Conservation (phyloP, 1,140 invertebrate species). For the Aphis gossypii region DNA sequence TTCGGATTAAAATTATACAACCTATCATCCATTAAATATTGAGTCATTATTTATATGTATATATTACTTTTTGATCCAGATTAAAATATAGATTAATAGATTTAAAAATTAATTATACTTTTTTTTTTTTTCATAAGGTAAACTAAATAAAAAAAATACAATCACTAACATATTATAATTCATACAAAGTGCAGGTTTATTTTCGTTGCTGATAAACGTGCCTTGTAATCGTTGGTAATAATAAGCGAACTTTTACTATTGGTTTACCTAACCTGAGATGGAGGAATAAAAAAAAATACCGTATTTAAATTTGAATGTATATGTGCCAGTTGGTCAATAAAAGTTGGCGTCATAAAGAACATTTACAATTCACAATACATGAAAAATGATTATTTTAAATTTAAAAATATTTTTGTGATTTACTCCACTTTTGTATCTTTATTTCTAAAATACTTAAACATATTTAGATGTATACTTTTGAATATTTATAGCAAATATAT, state of each 20-base stretch:
- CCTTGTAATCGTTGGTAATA: neutral
- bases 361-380: too few relatives aligned
- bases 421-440: too few relatives aligned
- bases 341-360: too few relatives aligned
- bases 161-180: neutral
- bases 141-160: neutral
- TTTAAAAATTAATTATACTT: neutral
- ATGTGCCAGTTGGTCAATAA: too few relatives aligned
- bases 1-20: neutral
- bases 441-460: too few relatives aligned
- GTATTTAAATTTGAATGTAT: neutral
- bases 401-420: too few relatives aligned
- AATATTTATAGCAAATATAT: too few relatives aligned
- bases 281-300: neutral
- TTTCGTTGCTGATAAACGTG: neutral
- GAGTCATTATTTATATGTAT: neutral
- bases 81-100: neutral
- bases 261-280: neutral
- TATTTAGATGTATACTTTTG: too few relatives aligned
- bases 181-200: neutral
- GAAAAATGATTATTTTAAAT: too few relatives aligned
- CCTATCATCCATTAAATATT: neutral
- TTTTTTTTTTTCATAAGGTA: neutral
- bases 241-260: neutral
- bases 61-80: neutral